These are phyloP conservation scores for Rhopalosiphum padi DNA, from an alignment of 1,140 invertebrate species.

Conservation along the genomic window DNA sequence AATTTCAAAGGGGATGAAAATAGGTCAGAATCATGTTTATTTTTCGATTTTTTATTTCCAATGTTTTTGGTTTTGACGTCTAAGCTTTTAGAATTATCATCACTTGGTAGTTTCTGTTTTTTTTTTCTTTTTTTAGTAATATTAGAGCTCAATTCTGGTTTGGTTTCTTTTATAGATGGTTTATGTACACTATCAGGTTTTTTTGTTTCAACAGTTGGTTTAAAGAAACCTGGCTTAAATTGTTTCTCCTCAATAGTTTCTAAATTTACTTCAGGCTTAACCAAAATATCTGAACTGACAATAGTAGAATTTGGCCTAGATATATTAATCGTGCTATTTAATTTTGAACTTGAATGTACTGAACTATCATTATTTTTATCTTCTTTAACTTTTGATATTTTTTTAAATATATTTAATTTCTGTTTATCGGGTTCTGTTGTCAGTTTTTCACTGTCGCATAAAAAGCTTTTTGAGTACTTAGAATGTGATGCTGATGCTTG, in stretches of 20 bases:
- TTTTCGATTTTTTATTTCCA: slow-evolving; percentile 38
- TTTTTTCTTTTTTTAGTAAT: slow-evolving; percentile 28
- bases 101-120: background rate
- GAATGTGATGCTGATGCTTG: background rate
- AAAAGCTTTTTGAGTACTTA: background rate
- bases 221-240: background rate
- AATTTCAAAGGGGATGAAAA: slow-evolving; percentile 28
- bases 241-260: background rate
- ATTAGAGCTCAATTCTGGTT: background rate
- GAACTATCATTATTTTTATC: slow-evolving; percentile 11
- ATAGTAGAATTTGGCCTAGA: slow-evolving; percentile 32
- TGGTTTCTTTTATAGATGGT: background rate
- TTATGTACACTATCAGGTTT: background rate
- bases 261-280: background rate
- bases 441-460: slow-evolving; percentile 70
- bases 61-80: background rate
- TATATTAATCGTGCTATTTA: background rate
- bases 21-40: background rate
- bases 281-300: slow-evolving; percentile 19
- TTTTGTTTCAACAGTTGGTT: slow-evolving; percentile 2
- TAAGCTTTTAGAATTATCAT: background rate
- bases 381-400: slow-evolving; percentile 66
- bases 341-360: background rate
- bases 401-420: slow-evolving; percentile 86
- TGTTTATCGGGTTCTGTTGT: slow-evolving; percentile 80